Evolutionary conservation across 1,140 invertebrate species (phyloP).

Genomic region (Eueides isabella): DNA sequence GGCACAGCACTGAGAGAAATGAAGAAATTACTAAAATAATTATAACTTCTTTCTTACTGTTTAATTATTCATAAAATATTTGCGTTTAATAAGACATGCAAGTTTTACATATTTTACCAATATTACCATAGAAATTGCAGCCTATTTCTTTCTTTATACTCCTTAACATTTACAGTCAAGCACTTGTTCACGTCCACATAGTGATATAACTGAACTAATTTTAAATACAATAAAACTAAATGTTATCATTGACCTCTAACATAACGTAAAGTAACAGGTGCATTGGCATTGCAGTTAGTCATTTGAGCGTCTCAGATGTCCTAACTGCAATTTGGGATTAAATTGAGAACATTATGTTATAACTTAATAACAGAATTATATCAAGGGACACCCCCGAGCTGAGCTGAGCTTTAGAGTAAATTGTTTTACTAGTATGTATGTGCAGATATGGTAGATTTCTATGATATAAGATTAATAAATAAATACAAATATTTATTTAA

Average conservation of each 20-base stretch:
- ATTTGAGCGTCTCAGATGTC: background rate
- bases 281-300: background rate
- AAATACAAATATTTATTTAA: too few relatives aligned
- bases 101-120: too few relatives aligned
- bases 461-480: too few relatives aligned
- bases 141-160: too few relatives aligned
- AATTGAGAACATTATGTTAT: slow-evolving; percentile 6
- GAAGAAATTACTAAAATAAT: too few relatives aligned
- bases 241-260: background rate
- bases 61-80: too few relatives aligned
- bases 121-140: too few relatives aligned
- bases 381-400: background rate
- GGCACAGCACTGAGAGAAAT: background rate
- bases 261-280: background rate
- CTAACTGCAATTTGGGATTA: background rate
- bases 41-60: too few relatives aligned
- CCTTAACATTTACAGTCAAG: too few relatives aligned
- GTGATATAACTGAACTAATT: background rate
- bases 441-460: too few relatives aligned
- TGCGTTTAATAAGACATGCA: too few relatives aligned
- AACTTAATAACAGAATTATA: slow-evolving; percentile 9
- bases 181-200: too few relatives aligned
- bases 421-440: background rate
- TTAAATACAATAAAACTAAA: background rate
- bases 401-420: background rate